Base-by-base conservation (phyloP, 2,888 invertebrate genomes). In the Phengaris alcon region DNA sequence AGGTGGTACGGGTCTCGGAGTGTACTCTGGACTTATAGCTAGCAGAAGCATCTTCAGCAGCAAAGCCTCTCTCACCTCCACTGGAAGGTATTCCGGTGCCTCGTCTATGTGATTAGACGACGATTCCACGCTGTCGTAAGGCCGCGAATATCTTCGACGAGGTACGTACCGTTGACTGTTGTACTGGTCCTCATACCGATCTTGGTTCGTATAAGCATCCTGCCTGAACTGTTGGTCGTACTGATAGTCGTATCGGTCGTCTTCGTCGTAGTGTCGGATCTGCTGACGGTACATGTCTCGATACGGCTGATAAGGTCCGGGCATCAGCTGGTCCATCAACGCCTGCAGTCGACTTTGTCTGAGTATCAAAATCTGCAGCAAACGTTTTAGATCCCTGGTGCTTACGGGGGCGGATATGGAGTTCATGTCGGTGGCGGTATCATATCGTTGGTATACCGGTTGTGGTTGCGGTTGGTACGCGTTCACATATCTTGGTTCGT, bases 41-140 rank as follows among this genome's bases (percentile, higher is more conserved):
- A 96, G 84, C 83, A 96, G 95, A 52, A 96, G 87, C 96, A 96
- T 96, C 82, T 96, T 94, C 81, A 96, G 85, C 9, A 96, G 86
- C 57, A 96, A 87, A 83, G 96, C 96, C 85, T 96, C 96, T 76
- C 96, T 90, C 22, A 96, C 95, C 76, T 96, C 95, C 0, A 95
- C 93, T 13, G 96, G 96, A 22, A 96, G 85, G 80, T 94, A 95
- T 79, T 95, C 95, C 8, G 95, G 95, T 77, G 85, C 82, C 48
- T 94, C 94, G 59, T 94, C 92, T 15, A 90, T 84, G 46, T 89
- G 87, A 77, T 93, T 93, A 4, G 93, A 87, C 46, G 89, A 87
- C 52, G 91, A 86, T 22, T 90, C 85, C 73, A 89, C 86, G 0
- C 88, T 87, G 76, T 93, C 93, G 77, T 93, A 94, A 1, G 88